Percentiles rank a stretch among this genome's conserved stretches.
Evolutionary conservation across 2,888 invertebrate genomes (phyloP).

Genomic region (Sepioteuthis lessoniana): DNA sequence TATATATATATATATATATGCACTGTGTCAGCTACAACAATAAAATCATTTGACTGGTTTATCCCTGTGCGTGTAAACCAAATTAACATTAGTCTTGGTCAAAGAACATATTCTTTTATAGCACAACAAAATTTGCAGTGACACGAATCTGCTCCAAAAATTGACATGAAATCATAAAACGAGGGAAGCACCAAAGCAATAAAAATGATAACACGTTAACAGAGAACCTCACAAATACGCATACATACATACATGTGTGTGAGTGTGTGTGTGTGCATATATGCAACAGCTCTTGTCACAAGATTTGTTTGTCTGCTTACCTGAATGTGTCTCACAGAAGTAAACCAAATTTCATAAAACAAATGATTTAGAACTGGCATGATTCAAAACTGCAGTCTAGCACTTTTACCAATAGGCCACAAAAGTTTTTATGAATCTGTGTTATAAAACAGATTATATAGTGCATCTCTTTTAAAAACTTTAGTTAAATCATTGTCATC

Average conservation of each 20-base stretch:
- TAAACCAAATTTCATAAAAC: too few species aligned
- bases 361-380: too few species aligned
- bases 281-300: neutral
- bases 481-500: too few species aligned
- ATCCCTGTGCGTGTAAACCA: neutral
- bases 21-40: neutral
- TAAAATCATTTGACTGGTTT: neutral
- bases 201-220: neutral
- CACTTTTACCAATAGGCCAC: too few species aligned
- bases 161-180: neutral
- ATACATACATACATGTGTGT: neutral
- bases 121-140: constrained; percentile 1
- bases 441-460: too few species aligned
- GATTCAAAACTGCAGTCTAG: too few species aligned
- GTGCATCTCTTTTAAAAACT: too few species aligned
- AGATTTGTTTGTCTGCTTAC: neutral
- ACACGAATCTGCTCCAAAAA: neutral
- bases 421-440: too few species aligned
- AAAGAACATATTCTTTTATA: neutral
- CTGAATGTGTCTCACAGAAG: too few species aligned
- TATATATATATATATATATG: neutral
- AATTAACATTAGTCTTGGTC: neutral
- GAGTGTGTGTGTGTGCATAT: neutral
- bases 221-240: neutral
- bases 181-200: neutral